Evolutionary conservation across 2,888 invertebrate species (phyloP).

Genomic region (Pristionchus japonicus): DNA sequence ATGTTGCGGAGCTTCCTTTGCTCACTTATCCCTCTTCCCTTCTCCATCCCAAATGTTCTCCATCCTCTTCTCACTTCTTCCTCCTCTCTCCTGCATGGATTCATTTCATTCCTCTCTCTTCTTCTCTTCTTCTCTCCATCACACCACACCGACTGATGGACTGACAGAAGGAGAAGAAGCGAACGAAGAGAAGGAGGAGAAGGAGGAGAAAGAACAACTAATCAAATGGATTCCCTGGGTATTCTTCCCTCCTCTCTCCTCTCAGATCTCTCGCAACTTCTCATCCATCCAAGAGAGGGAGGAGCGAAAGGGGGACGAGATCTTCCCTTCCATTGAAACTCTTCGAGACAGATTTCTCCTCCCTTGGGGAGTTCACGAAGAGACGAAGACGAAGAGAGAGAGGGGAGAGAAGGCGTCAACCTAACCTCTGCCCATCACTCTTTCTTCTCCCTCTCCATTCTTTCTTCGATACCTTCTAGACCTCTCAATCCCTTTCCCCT

Average conservation of each 20-base stretch:
- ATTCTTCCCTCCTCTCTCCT: background rate
- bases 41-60: background rate
- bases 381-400: background rate
- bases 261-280: background rate
- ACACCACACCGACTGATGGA: slow-evolving; percentile 18
- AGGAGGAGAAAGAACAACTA: background rate
- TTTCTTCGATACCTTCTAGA: background rate
- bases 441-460: background rate
- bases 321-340: slow-evolving; percentile 4
- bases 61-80: slow-evolving; percentile 4
- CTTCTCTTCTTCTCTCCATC: slow-evolving; percentile 5
- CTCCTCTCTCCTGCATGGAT: background rate
- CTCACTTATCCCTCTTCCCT: background rate
- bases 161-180: background rate
- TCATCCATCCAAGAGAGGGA: too few relatives aligned
- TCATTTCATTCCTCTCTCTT: background rate
- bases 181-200: background rate
- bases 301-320: background rate
- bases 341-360: background rate
- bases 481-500: background rate
- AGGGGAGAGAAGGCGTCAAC: background rate
- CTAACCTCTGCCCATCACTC: background rate
- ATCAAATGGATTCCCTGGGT: background rate
- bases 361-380: slow-evolving; percentile 2
- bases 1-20: slow-evolving; percentile 35